Conservation (phyloP, 2,888 invertebrate species). For the Andricus curvator region DNA sequence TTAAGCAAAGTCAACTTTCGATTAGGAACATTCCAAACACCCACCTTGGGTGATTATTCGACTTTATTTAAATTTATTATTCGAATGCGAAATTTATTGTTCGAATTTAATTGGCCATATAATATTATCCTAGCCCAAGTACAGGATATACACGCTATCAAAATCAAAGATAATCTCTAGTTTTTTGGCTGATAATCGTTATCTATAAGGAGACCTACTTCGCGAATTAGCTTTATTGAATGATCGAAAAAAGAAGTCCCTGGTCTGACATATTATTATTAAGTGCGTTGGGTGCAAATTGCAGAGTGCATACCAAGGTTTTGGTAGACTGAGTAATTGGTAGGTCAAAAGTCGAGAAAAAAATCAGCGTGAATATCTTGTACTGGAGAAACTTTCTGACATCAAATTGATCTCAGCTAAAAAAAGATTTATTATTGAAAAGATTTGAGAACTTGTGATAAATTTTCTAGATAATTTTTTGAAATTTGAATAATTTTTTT, state of each 20-base stretch:
- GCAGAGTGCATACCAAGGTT: constrained; percentile 29
- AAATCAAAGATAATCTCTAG: constrained; percentile 41
- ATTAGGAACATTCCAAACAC: constrained; percentile 36
- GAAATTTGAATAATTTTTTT: neutral
- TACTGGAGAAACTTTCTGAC: neutral
- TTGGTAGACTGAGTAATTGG: constrained; percentile 41
- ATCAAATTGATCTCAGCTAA: neutral
- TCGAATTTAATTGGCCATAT: constrained; percentile 1
- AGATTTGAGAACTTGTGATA: constrained; percentile 4
- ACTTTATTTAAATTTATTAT: constrained; percentile 29
- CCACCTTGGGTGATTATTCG: neutral
- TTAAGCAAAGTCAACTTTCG: constrained; percentile 33
- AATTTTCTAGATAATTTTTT: constrained; percentile 16
- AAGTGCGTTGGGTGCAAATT: constrained; percentile 20
- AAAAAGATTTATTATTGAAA: constrained; percentile 2
- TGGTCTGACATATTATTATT: constrained; percentile 36
- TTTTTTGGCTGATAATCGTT: constrained; percentile 38
- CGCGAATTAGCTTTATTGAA: constrained; percentile 36
- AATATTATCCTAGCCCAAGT: constrained; percentile 13
- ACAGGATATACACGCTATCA: constrained; percentile 36
- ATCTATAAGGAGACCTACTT: constrained; percentile 33
- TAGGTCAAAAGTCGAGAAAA: constrained; percentile 15
- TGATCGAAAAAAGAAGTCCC: constrained; percentile 7
- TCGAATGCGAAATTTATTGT: neutral
- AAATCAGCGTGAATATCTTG: constrained; percentile 42